Evolutionary conservation across 2,797 vertebrate species (phyloP).

Genomic region (Sebastes nivosus): DNA sequence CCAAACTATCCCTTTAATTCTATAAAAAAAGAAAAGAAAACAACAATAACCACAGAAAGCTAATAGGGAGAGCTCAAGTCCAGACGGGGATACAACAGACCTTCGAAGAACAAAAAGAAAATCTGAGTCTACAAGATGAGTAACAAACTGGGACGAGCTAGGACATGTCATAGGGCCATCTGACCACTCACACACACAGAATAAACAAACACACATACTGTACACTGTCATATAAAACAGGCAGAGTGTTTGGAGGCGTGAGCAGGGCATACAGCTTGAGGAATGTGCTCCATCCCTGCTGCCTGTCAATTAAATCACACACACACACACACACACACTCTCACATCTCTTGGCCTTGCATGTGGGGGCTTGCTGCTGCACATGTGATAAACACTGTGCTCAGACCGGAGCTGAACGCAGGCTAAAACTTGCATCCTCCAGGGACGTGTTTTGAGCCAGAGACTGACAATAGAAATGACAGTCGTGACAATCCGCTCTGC

Average conservation of each 20-base stretch:
- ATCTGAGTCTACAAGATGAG: neutral
- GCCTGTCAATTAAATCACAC: neutral
- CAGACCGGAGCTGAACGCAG: neutral
- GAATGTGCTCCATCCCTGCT: conserved; percentile 49
- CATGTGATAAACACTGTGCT: neutral
- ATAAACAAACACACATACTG: neutral
- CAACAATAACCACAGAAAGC: neutral
- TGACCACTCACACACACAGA: neutral
- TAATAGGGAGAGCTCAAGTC: neutral
- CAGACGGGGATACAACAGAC: neutral
- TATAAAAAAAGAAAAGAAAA: neutral
- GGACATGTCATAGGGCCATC: neutral
- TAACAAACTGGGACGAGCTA: conserved; percentile 1
- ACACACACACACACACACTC: neutral
- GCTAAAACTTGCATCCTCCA: conserved; percentile 9
- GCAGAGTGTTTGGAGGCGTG: conserved; percentile 24
- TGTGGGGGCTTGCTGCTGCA: conserved; percentile 53
- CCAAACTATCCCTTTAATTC: too few relatives aligned
- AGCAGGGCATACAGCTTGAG: conserved; percentile 21
- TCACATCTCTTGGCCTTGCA: neutral
- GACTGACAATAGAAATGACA: neutral
- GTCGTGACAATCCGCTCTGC: neutral
- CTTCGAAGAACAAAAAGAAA: neutral
- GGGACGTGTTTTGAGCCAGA: neutral
- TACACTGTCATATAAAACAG: neutral